Evolutionary conservation across 2,113 vertebrate genomes (phyloP).

Genomic region (Copsychus sechellarum): DNA sequence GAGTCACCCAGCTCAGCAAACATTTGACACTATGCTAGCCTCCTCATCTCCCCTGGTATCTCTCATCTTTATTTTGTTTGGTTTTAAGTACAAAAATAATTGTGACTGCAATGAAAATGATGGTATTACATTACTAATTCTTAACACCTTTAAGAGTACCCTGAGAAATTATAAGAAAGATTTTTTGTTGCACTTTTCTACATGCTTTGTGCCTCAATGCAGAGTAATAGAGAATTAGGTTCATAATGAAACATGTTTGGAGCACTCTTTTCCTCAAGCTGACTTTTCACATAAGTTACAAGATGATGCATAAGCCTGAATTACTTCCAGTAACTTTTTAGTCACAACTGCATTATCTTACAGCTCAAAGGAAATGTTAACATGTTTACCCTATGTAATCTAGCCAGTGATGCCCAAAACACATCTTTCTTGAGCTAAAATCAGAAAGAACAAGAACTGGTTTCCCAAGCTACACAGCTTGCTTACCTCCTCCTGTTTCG

Average conservation of each 20-base stretch:
- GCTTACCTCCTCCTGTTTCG: slow-evolving; percentile 93
- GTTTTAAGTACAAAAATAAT: not conserved
- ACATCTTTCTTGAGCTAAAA: not conserved
- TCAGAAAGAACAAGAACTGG: not conserved
- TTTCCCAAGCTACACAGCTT: not conserved
- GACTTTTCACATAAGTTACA: not conserved
- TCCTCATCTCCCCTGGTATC: not conserved
- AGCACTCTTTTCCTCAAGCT: not conserved
- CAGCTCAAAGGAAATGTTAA: not conserved
- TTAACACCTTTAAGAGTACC: not conserved
- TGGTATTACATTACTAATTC: not conserved
- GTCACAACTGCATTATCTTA: not conserved
- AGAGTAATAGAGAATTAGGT: not conserved
- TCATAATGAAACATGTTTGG: not conserved
- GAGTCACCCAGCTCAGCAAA: not conserved
- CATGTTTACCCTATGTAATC: not conserved
- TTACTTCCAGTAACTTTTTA: not conserved
- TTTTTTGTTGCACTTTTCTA: not conserved
- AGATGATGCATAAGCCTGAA: not conserved
- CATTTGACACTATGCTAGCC: not conserved
- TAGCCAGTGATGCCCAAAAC: not conserved
- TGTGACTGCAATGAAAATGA: not conserved
- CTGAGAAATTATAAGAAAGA: not conserved
- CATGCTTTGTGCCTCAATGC: not conserved
- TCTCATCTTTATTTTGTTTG: not conserved